Evolutionary conservation across 2,113 vertebrate genomes (phyloP).

Genomic region (Clarias magur): DNA sequence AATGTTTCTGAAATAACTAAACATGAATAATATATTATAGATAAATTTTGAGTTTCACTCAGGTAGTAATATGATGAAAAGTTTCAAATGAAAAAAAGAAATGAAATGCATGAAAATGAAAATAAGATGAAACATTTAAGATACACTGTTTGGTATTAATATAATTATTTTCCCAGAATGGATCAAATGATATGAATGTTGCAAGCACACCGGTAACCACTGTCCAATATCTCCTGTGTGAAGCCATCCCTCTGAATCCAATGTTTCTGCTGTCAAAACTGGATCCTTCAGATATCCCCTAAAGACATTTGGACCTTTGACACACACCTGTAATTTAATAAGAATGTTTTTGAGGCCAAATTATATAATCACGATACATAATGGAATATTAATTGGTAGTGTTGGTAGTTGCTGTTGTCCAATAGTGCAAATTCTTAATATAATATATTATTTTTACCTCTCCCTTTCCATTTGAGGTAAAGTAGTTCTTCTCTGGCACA

Average conservation of each 20-base stretch:
- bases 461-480: slow-evolving; percentile 90
- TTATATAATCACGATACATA: not conserved
- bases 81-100: not conserved
- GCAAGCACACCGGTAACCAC: slow-evolving; percentile 84
- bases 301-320: slow-evolving; percentile 97
- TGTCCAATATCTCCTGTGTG: slow-evolving; percentile 96
- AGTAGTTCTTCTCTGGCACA: slow-evolving; percentile 96
- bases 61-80: not conserved
- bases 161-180: not conserved
- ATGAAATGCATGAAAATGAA: no score
- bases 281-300: slow-evolving; percentile 96
- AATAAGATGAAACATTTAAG: not conserved
- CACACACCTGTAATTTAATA: slow-evolving; percentile 83
- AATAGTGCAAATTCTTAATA: not conserved
- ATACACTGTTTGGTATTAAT: not conserved
- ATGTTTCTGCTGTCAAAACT: slow-evolving; percentile 83
- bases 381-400: not conserved
- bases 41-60: not conserved
- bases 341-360: not conserved
- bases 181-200: not conserved
- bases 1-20: not conserved
- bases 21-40: not conserved
- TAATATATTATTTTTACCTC: slow-evolving; percentile 76
- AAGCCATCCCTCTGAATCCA: slow-evolving; percentile 91
- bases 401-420: not conserved